Percentiles rank a stretch among this genome's conserved stretches.
phyloP scores from a whole-genome alignment of 2,113 vertebrate species.

The Helogale parvula region DNA sequence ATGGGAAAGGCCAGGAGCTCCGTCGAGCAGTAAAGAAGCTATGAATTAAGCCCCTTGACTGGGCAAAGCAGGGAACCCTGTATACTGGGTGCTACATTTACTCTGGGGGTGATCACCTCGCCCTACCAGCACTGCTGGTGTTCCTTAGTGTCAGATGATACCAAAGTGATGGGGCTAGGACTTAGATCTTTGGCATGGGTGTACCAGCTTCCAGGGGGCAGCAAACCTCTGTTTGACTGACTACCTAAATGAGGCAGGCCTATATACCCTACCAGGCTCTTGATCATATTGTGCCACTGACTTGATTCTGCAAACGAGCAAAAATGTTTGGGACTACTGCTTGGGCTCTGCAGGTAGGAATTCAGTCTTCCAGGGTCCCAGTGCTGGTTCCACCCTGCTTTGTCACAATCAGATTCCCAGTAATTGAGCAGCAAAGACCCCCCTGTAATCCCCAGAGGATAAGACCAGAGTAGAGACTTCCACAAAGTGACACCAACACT shows the following conservation, averaged over 20 bases:
- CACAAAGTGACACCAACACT: background rate
- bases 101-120: background rate
- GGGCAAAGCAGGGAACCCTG: background rate
- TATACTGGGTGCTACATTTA: background rate
- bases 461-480: background rate
- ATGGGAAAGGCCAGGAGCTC: background rate
- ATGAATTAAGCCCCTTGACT: background rate
- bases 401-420: background rate
- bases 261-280: background rate
- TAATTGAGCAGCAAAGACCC: background rate
- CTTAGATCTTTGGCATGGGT: background rate
- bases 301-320: background rate
- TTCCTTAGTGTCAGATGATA: background rate
- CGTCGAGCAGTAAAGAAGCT: background rate
- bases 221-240: background rate
- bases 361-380: background rate
- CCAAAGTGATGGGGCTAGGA: background rate
- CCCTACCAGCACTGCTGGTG: background rate
- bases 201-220: background rate
- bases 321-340: background rate
- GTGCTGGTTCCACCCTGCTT: background rate
- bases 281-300: background rate
- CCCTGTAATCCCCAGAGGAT: background rate
- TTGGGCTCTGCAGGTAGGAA: background rate
- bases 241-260: background rate